phyloP scores from a whole-genome alignment of 2,888 invertebrate genomes.

The Sturmia bella region DNA sequence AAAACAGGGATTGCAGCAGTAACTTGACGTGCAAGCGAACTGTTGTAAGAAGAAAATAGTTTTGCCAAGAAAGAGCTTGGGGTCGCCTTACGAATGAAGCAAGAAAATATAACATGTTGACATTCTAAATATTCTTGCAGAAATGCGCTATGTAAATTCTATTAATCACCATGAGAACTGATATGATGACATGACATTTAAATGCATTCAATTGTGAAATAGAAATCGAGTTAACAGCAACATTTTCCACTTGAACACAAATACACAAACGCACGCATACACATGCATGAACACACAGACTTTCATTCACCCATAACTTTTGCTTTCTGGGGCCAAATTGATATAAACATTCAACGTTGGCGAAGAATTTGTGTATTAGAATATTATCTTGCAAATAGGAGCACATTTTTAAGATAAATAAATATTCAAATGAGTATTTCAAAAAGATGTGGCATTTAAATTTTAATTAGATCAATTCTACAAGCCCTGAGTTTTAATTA shows the following conservation, averaged over 20 bases:
- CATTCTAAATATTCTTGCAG: conserved; percentile 52
- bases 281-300: conserved; percentile 16
- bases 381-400: conserved; percentile 16
- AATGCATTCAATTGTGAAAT: conserved; percentile 63
- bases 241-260: conserved; percentile 29
- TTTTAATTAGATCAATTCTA: too few species aligned
- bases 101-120: conserved; percentile 24
- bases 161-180: conserved; percentile 65
- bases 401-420: background rate
- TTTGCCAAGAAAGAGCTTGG: background rate
- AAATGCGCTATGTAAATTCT: conserved; percentile 62
- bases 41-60: background rate
- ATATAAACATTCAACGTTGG: conserved; percentile 11
- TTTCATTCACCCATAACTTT: conserved; percentile 27
- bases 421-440: background rate
- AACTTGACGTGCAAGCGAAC: background rate
- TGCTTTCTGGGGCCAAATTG: conserved; percentile 1
- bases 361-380: background rate
- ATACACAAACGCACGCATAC: background rate
- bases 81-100: background rate
- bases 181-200: conserved; percentile 66
- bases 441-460: conserved; percentile 2
- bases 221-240: conserved; percentile 63
- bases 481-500: too few species aligned
- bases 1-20: background rate